phyloP scores from a whole-genome alignment of 1,140 invertebrate species.

The Ridgeia piscesae region DNA sequence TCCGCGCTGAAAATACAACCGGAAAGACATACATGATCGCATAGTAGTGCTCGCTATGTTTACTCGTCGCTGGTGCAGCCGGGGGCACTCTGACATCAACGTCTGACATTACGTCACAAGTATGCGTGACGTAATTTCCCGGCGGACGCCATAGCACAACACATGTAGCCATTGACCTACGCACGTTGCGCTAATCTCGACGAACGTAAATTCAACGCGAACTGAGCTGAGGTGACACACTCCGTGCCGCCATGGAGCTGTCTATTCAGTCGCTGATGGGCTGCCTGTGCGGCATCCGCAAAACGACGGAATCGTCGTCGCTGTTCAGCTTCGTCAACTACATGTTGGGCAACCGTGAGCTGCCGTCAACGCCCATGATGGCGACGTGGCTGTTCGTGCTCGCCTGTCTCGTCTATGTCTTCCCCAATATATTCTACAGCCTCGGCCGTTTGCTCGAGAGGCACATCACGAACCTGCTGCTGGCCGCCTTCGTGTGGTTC shows the following conservation, averaged over 20 bases:
- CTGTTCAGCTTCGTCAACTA: neutral
- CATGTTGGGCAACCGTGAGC: neutral
- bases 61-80: no score
- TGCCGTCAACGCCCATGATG: neutral
- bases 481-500: neutral
- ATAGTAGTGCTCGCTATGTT: no score
- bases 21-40: no score
- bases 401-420: neutral
- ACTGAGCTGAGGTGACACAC: neutral
- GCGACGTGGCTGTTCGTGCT: neutral
- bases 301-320: neutral
- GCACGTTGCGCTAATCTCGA: neutral
- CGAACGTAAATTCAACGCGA: neutral
- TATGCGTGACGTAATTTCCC: neutral
- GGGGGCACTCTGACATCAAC: no score
- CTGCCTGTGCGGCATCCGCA: neutral
- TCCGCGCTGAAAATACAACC: no score
- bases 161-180: neutral
- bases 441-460: neutral
- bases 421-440: neutral
- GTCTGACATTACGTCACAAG: neutral
- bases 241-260: neutral
- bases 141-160: neutral
- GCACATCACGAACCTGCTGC: neutral
- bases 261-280: neutral